Evolutionary conservation across 64 coral and sea anemone genomes (phyloP).

Genomic region (Dendrophyllia cribrosa): DNA sequence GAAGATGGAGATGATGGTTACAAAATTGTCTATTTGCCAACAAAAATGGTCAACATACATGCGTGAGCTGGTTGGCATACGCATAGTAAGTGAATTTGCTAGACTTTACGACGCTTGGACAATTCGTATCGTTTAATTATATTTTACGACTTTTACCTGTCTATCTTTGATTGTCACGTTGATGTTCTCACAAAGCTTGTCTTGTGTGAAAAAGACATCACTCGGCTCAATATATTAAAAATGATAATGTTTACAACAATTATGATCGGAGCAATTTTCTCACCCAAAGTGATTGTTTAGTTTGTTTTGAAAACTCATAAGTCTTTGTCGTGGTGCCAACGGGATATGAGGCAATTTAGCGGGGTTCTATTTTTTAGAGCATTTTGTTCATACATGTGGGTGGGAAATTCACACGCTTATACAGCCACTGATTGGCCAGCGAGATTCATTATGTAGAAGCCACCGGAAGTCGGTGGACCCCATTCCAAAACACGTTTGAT

Average conservation of each 20-base stretch:
- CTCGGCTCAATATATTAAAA: not conserved
- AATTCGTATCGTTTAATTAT: not conserved
- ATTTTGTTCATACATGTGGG: not conserved
- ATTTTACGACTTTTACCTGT: conserved; percentile 46
- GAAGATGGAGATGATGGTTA: not conserved
- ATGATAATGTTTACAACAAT: not conserved
- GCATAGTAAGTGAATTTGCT: conserved; percentile 5
- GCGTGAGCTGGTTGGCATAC: not conserved
- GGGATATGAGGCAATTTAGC: not conserved
- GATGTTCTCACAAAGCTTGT: not conserved
- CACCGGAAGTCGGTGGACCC: conserved; percentile 20
- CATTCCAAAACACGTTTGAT: not conserved
- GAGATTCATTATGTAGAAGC: not conserved
- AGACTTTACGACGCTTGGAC: conserved; percentile 9
- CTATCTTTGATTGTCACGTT: not conserved
- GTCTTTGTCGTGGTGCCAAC: not conserved
- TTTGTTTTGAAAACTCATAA: not conserved
- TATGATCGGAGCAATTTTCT: not conserved
- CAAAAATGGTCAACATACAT: not conserved
- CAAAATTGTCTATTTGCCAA: conserved; percentile 7
- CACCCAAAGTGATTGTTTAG: not conserved
- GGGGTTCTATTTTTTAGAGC: not conserved
- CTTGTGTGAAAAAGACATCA: not conserved
- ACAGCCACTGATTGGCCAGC: not conserved
- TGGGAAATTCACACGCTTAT: conserved; percentile 14